Base-by-base conservation (phyloP, 2,888 invertebrate genomes). In the Lobophora halterata region DNA sequence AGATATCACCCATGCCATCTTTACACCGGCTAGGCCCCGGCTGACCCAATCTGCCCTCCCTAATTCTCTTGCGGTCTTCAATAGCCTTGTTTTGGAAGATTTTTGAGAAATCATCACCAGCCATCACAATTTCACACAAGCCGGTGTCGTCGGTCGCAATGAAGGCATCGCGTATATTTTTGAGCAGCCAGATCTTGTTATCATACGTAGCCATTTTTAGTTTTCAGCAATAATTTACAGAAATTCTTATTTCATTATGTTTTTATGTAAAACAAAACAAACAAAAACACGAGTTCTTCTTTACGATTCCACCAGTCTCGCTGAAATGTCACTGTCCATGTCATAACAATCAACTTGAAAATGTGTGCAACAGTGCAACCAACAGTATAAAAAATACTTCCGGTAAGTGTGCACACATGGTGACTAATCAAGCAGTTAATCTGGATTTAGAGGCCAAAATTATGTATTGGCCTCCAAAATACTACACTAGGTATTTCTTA, bases 101-200 rank as follows among this genome's bases (percentile, higher is more conserved):
- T 72, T 86, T 88, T 35, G 94, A 93, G 57, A 94, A 89, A 78
- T 95, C 92, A 71, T 97, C 96, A 34, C 93, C 93, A 16, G 93
- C 90, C 93, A 97, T 96, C 33, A 97, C 94, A 63, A 94, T 91
- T 78, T 98, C 97, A 77, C 97, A 97, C 89, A 97, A 93, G 38
- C 97, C 95, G 59, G 97, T 97, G 79, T 98, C 97, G 85, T 98
- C 98, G 10, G 97, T 96, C 11, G 96, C 95, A 68, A 98, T 95
- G 79, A 97, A 98, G 5, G 97, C 97, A 78, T 97, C 97, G 38
- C 96, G 90, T 53, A 98, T 96, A 79, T 97, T 96, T 42, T 96
- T 95, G 31, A 98, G 89, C 27, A 98, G 89, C 94, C 97, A 98
- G 61, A 94, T 93, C 77, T 93, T 93, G 80, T 98, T 96, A 77